Conservation (phyloP, 2,113 vertebrate species). For the Chitala chitala region DNA sequence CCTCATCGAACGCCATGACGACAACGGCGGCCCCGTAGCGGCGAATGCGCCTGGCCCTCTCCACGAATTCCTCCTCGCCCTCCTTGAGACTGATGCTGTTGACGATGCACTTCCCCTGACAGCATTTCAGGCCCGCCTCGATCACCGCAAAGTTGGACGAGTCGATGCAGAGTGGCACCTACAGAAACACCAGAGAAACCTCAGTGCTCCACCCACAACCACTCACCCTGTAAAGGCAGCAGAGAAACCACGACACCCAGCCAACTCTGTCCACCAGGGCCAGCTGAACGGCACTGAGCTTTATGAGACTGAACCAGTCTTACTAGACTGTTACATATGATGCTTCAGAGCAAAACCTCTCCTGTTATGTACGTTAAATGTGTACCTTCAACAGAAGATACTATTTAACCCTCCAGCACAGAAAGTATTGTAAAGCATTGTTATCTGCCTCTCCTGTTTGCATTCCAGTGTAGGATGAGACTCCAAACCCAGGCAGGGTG, state of each 20-base stretch:
- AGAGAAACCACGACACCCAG: no score
- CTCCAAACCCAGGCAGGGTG: not conserved
- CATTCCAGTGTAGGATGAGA: not conserved
- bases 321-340: no score
- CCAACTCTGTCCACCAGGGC: no score
- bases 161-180: slow-evolving; percentile 95
- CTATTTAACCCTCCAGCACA: no score
- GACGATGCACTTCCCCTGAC: slow-evolving; percentile 93
- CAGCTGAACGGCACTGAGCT: no score
- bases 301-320: no score
- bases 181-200: slow-evolving; percentile 12
- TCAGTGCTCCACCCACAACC: not conserved
- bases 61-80: slow-evolving; percentile 83
- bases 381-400: no score
- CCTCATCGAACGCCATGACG: slow-evolving; percentile 95
- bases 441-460: no score
- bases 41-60: slow-evolving; percentile 72
- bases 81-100: slow-evolving; percentile 98
- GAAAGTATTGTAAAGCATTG: no score
- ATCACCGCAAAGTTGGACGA: slow-evolving; percentile 93
- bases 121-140: slow-evolving; percentile 89
- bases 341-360: no score
- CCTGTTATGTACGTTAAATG: no score
- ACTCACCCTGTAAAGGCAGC: no score
- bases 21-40: slow-evolving; percentile 87